Base-by-base conservation (phyloP, 2,888 invertebrate genomes). In the Hedya salicella region DNA sequence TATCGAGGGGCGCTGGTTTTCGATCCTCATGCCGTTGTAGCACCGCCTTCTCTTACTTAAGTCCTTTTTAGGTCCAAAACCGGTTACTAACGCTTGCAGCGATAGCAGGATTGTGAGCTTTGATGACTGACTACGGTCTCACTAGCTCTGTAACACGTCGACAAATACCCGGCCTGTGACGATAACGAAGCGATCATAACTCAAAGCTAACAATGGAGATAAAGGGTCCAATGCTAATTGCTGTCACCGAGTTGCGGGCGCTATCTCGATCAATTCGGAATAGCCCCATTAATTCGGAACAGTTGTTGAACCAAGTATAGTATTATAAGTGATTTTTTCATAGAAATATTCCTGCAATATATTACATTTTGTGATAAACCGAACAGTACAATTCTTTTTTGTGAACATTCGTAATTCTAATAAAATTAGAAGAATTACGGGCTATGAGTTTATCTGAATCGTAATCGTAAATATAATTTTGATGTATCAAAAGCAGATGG, bases 191-290 rank as follows among this genome's bases (percentile, higher is more conserved):
- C 59, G 46, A 52, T 65, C 65, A 60, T 65, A 65, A 65, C 59
- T 65, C 65, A 65, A 65, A 65, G 65, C 65, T 53, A 65, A 65
- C 59, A 65, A 65, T 65, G 52, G 25, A 39, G 65, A 65, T 65
- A 52, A 60, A 59, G 65, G 64, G 65, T 40, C 59, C 46, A 52
- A 65, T 60, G 59, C 52, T 65, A 65, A 65, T 65, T 65, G 65
- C 65, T 65, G 59, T 65, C 65, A 65, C 65, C 65, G 59, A 65
- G 52, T 65, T 60, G 65, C 17, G 59, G 65, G n/a, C 57, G 36
- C 39, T 65, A 60, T 65, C 65, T 13, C 52, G 65, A 65, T 53
- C 65, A 59, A 60, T 65, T 40, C 39, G 1, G 63, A 59, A 65
- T 59, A 60, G 65, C 59, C 65, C 52, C 44, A 65, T 65, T 64